Evolutionary conservation across 2,797 vertebrate species (phyloP).

Genomic region (Pantherophis alleghaniensis): DNA sequence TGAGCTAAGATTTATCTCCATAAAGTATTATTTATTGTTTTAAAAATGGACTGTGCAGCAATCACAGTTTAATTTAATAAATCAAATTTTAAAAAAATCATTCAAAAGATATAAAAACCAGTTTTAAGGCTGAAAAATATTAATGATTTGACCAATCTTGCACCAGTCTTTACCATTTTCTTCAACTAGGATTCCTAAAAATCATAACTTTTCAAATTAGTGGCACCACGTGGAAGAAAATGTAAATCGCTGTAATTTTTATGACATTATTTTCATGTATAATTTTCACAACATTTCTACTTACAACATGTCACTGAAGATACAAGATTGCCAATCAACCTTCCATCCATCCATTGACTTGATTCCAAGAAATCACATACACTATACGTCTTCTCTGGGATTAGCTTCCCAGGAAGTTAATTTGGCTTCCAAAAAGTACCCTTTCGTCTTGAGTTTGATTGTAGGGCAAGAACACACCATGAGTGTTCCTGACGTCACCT

Average conservation of each 20-base stretch:
- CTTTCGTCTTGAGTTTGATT: neutral
- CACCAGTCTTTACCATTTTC: neutral
- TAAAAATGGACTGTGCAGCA: neutral
- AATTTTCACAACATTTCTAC: neutral
- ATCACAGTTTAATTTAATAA: too few relatives aligned
- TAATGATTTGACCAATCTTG: constrained; percentile 7
- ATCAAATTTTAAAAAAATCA: too few relatives aligned
- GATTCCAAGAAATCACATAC: neutral
- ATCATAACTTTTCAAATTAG: neutral
- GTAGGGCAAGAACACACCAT: neutral
- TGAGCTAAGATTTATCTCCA: neutral
- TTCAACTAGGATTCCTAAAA: neutral
- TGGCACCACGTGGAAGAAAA: neutral
- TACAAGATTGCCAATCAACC: neutral
- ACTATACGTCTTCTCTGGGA: neutral
- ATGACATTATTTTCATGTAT: neutral
- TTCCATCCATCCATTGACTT: neutral
- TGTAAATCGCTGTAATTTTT: neutral
- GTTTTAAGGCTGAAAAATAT: neutral
- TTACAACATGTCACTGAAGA: neutral
- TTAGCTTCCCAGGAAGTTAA: neutral
- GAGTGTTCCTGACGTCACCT: neutral
- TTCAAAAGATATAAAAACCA: neutral
- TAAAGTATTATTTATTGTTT: neutral
- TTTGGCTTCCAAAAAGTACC: neutral